phyloP scores from a whole-genome alignment of 2,888 invertebrate genomes.

The Shargacucullia verbasci region DNA sequence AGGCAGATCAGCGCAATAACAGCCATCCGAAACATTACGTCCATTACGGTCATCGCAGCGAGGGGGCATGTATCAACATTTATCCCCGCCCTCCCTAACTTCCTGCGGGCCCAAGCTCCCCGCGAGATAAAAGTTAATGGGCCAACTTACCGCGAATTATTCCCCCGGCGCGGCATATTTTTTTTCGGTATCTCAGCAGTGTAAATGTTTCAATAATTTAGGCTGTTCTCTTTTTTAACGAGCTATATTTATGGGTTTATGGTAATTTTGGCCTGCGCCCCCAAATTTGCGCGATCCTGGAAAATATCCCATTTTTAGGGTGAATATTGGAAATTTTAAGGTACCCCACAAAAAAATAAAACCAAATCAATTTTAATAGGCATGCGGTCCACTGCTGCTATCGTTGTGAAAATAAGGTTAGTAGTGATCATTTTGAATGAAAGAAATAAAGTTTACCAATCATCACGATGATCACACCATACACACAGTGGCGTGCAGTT shows the following conservation, averaged over 20 bases:
- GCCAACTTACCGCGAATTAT: slow-evolving; percentile 83
- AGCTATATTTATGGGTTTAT: slow-evolving; percentile 61
- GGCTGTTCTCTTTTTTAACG: slow-evolving; percentile 58
- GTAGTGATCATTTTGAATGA: no score
- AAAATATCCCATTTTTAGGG: slow-evolving; percentile 12
- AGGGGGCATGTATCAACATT: slow-evolving; percentile 57
- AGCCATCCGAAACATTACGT: slow-evolving; percentile 41
- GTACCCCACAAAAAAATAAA: no score
- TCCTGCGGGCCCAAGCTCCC: slow-evolving; percentile 54
- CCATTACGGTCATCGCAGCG: slow-evolving; percentile 55
- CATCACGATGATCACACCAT: no score
- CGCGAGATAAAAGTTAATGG: slow-evolving; percentile 85
- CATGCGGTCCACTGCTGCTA: no score
- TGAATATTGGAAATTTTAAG: slow-evolving; percentile 5
- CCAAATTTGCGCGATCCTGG: slow-evolving; percentile 24
- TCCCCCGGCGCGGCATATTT: slow-evolving; percentile 67
- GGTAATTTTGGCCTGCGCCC: slow-evolving; percentile 52
- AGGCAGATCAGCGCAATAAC: slow-evolving; percentile 10
- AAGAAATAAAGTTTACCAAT: no score
- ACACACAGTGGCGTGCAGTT: no score
- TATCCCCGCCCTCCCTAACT: slow-evolving; percentile 48
- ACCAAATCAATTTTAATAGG: no score
- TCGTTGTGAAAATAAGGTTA: no score
- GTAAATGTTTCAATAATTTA: slow-evolving; percentile 70
- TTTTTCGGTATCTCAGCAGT: slow-evolving; percentile 62